A percentile compares a stretch with the other conserved stretches of the same genome.
Conservation (phyloP, 2,797 vertebrate genomes). For the Xenentodon cancila region DNA sequence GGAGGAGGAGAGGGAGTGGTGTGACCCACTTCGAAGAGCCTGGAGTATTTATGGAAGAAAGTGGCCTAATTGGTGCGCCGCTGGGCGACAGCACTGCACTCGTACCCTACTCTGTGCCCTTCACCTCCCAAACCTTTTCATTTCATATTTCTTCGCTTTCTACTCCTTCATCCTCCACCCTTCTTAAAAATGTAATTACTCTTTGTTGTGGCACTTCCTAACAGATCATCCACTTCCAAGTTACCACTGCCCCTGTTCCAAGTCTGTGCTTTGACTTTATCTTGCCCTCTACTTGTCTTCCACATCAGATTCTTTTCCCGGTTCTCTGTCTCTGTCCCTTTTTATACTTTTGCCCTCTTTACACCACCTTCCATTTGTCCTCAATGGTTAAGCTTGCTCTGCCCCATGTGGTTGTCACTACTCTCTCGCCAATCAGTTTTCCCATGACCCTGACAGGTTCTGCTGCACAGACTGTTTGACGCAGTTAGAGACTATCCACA, state of each 20-base stretch:
- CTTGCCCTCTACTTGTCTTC: neutral
- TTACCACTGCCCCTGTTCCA: neutral
- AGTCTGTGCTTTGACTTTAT: constrained; percentile 7
- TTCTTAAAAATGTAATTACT: constrained; percentile 11
- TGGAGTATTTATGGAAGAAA: constrained; percentile 84
- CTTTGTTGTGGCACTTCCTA: constrained; percentile 19
- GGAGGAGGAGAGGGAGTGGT: constrained; percentile 67
- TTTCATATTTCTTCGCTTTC: constrained; percentile 25
- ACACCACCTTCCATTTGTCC: neutral
- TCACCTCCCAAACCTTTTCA: constrained; percentile 59
- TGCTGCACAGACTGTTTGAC: too few species aligned
- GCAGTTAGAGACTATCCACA: too few species aligned
- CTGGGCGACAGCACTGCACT: constrained; percentile 70
- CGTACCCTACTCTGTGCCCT: constrained; percentile 69
- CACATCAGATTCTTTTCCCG: neutral
- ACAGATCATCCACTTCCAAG: constrained; percentile 5
- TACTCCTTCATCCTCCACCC: constrained; percentile 22
- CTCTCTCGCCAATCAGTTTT: neutral
- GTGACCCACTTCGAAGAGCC: constrained; percentile 73
- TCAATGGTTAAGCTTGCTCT: neutral
- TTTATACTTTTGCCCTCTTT: neutral
- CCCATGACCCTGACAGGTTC: neutral
- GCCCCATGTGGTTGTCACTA: neutral
- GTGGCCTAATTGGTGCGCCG: constrained; percentile 83
- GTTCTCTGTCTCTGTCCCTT: neutral